phyloP scores from a whole-genome alignment of 2,797 vertebrate genomes.

The Peromyscus melanophrys region DNA sequence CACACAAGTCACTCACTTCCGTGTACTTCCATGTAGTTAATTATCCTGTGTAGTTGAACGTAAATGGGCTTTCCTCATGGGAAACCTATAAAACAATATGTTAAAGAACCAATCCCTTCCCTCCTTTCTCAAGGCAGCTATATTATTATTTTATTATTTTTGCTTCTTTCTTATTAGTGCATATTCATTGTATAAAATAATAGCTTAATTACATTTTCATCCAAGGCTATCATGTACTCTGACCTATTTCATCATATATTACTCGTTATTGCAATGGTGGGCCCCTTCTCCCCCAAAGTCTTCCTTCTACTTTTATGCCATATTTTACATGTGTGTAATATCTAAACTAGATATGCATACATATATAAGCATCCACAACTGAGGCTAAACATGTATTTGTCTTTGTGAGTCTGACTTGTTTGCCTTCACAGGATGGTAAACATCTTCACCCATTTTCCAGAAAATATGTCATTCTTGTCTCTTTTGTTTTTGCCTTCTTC shows the following conservation, averaged over 20 bases:
- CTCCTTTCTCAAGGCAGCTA: not conserved
- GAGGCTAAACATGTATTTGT: not conserved
- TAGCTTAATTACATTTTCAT: not conserved
- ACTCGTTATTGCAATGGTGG: not conserved
- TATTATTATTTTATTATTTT: not conserved
- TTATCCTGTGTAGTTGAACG: not conserved
- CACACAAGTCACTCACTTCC: not conserved
- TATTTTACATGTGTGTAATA: not conserved
- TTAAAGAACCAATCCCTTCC: not conserved
- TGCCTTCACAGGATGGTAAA: not conserved
- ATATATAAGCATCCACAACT: not conserved
- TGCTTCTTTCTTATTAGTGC: not conserved
- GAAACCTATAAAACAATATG: not conserved
- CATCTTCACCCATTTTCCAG: not conserved
- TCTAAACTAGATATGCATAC: not conserved
- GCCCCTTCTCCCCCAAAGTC: not conserved
- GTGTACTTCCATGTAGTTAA: not conserved
- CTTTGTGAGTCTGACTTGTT: not conserved
- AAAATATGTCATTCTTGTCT: not conserved
- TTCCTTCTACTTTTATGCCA: not conserved
- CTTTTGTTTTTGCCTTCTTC: not conserved
- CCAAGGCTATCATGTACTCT: not conserved
- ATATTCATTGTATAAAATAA: not conserved
- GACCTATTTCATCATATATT: not conserved
- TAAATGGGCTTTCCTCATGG: not conserved